Base-by-base conservation (phyloP, 2,888 invertebrate species). In the Dioctria rufipes region DNA sequence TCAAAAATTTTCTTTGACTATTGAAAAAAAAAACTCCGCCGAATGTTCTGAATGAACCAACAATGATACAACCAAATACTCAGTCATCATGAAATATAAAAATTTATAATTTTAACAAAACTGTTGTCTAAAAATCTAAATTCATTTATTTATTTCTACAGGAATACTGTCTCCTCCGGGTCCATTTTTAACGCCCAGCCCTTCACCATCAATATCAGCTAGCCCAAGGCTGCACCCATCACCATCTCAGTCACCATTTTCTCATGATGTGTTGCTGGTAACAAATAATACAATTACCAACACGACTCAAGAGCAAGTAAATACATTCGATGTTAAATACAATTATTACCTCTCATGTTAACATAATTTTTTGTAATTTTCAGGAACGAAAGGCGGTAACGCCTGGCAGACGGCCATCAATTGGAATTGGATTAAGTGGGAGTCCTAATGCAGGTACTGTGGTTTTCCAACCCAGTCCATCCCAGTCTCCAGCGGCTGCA, bases 181-280 rank as follows among this genome's bases (percentile, higher is more conserved):
- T 88, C 88, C 89, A 86, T 89, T 89, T 89, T 87, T 89, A 86
- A 89, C 89, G 86, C 89, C 89, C 86, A 89, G 89, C 86, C 89
- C 89, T 86, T 89, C 89, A 85, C 89, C 89, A 86, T 89, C 89
- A 85, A 89, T 89, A 85, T 88, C 89, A 66, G 89, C 89, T 86
- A 89, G 89, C 86, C 89, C 89, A 84, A 87, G 89, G 84, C 86
- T 89, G 84, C 89, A 89, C 85, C 89, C 89, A 84, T 89, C 89
- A 84, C 89, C 89, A 83, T 89, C 89, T 81, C 85, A 88, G 82
- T 89, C 89, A 83, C 89, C 89, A 85, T 89, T 89, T 86, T 88
- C 88, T 82, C 89, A 89, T 85, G 89, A 89, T 89, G 89, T 89
- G 83, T 86, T 89, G 85, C 84, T 89, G 84, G 87, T 89, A 86